Base-by-base conservation (phyloP, 2,888 invertebrate genomes). In the Callosobruchus maculatus region DNA sequence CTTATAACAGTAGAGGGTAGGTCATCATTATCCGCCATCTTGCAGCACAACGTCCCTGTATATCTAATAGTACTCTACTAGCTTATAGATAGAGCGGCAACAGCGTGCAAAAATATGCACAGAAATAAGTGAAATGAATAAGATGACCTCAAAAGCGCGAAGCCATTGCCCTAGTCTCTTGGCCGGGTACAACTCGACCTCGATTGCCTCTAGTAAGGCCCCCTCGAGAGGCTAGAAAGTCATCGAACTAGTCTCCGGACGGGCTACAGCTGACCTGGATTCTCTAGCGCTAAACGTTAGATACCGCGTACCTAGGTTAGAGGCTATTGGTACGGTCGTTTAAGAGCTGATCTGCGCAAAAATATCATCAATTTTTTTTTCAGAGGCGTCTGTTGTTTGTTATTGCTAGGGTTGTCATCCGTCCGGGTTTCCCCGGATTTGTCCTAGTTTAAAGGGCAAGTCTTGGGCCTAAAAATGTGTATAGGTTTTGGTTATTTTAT, bases 111-210 rank as follows among this genome's bases (percentile, higher is more conserved):
- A 30, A 49, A 49, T 49, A 49, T 49, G 49, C 75, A 79, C 80
- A 72, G 79, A 79, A 77, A 75, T 76, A 80, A 82, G 81, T 82
- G 81, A 82, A 81, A 82, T 82, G 81, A 80, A 77, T 79, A 78
- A 80, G 82, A 80, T 86, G 87, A 87, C 87, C 88, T 88, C 87
- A 88, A 87, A 87, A 87, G 83, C 81, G 78, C 80, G 79, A 81
- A 86, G 86, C 83, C 87, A 87, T 85, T 85, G 86, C 82, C 85
- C 87, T 87, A 84, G 80, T 83, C 86, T 87, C 84, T 68, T 26
- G 22, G 21, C 81, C 72, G 78, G 84, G 83, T 77, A 78, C 81
- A 72, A 49, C 78, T 79, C 82, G 84, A 83, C 86, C 85, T 86
- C 86, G 85, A 85, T 86, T 82, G 78, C 78, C 13, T 49, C 80